Conservation (phyloP, 1,140 invertebrate genomes). For the Listronotus oregonensis region DNA sequence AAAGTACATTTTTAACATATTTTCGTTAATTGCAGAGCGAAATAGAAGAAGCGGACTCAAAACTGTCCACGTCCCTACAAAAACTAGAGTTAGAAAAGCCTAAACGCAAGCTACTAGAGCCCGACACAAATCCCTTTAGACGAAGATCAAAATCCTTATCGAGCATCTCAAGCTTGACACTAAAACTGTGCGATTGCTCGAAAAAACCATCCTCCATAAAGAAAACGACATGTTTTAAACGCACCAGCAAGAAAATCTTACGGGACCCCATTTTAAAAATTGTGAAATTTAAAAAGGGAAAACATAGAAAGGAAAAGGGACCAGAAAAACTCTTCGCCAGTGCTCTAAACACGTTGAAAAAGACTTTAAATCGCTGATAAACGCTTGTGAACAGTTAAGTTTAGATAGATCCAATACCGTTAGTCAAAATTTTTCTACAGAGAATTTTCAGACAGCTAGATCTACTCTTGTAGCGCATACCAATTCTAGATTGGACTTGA, state of each 20-base stretch:
- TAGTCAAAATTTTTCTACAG: conserved; percentile 40
- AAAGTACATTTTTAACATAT: background rate
- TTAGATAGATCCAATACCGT: conserved; percentile 43
- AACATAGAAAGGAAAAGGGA: conserved; percentile 24
- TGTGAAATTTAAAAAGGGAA: conserved; percentile 44
- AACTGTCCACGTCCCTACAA: conserved; percentile 44
- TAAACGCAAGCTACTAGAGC: conserved; percentile 26
- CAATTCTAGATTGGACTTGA: conserved; percentile 24
- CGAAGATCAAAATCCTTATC: conserved; percentile 52
- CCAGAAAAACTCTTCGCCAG: conserved; percentile 47
- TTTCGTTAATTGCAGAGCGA: conserved; percentile 39
- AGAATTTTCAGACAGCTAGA: conserved; percentile 44
- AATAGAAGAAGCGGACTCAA: conserved; percentile 51
- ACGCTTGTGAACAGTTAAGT: conserved; percentile 52
- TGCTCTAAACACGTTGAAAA: conserved; percentile 41
- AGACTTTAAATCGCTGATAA: conserved; percentile 51
- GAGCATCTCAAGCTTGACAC: conserved; percentile 47
- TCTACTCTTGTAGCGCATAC: conserved; percentile 6
- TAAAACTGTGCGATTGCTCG: conserved; percentile 44
- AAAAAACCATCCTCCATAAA: conserved; percentile 44
- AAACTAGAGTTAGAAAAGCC: conserved; percentile 49
- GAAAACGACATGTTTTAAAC: conserved; percentile 52
- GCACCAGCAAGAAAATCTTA: conserved; percentile 47
- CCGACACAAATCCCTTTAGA: conserved; percentile 48
- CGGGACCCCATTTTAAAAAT: conserved; percentile 51